A percentile compares a stretch with the other conserved stretches of the same genome.
Conservation (phyloP, 2,113 vertebrate genomes). For the Tretioscincus oriximinensis region DNA sequence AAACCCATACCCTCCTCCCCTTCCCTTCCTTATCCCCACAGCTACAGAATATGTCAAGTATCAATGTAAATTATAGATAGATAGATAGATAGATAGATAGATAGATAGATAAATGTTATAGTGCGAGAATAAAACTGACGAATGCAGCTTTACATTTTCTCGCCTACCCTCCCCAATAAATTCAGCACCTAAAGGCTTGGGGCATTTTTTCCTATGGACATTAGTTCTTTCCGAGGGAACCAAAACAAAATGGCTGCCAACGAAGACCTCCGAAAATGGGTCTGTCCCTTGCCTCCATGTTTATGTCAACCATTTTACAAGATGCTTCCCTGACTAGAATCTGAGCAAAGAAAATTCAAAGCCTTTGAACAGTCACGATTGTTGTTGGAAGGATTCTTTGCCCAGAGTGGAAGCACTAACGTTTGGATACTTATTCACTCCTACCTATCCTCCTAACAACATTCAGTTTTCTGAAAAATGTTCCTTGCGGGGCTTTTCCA, state of each 20-base stretch:
- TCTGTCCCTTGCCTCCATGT: not conserved
- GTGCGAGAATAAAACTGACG: no score
- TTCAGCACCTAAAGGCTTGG: not conserved
- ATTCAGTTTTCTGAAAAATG: not conserved
- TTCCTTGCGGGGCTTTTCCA: slow-evolving; percentile 7
- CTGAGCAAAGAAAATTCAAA: not conserved
- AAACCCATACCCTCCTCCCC: no score
- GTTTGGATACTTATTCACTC: slow-evolving; percentile 10
- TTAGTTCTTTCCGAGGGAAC: not conserved
- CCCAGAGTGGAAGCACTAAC: slow-evolving; percentile 3
- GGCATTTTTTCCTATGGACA: not conserved
- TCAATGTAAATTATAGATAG: no score
- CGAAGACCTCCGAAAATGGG: not conserved
- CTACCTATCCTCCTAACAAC: not conserved
- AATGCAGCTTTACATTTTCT: no score
- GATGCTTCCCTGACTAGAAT: not conserved
- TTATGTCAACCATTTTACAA: not conserved
- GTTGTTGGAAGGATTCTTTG: not conserved
- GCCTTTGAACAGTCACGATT: not conserved
- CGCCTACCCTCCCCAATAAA: no score
- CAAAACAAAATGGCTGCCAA: not conserved
- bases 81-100: no score
- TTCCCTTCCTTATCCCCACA: no score
- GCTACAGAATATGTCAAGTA: no score
- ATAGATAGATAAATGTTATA: no score